phyloP scores from a whole-genome alignment of 2,888 invertebrate genomes.

The Phyllotreta cruciferae region DNA sequence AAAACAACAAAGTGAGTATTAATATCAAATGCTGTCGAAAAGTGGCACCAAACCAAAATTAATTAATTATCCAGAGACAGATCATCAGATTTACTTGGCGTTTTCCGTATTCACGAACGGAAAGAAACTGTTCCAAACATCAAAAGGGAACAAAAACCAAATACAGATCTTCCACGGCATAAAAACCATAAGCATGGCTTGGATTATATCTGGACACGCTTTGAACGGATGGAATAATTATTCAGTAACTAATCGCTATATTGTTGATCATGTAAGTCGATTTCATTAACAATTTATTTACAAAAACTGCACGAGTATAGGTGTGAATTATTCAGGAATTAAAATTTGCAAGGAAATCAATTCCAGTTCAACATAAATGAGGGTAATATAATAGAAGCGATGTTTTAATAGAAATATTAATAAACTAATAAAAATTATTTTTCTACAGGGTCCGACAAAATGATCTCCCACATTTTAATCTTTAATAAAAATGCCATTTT shows the following conservation, averaged over 20 bases:
- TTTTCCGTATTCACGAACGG: constrained; percentile 49
- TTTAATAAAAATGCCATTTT: too few relatives aligned
- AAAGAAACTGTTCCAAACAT: constrained; percentile 46
- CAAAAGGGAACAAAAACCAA: constrained; percentile 45
- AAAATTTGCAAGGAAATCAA: too few relatives aligned
- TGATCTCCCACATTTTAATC: too few relatives aligned
- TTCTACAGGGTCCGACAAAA: too few relatives aligned
- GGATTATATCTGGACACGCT: constrained; percentile 52
- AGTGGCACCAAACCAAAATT: not conserved
- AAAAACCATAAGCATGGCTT: constrained; percentile 51
- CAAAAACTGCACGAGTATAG: not conserved
- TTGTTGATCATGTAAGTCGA: constrained; percentile 25
- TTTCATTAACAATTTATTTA: not conserved
- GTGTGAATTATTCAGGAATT: not conserved
- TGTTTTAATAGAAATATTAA: too few relatives aligned
- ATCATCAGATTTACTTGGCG: constrained; percentile 42
- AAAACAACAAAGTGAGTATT: constrained; percentile 39
- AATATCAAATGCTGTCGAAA: not conserved
- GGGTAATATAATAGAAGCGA: too few relatives aligned
- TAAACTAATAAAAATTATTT: too few relatives aligned
- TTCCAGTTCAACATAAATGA: too few relatives aligned
- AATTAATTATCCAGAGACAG: constrained; percentile 38
- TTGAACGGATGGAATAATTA: constrained; percentile 35
- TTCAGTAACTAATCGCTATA: constrained; percentile 25
- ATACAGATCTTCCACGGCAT: constrained; percentile 50